Evolutionary conservation across 2,888 invertebrate species (phyloP), one percentile per base, ranked within the genome.

Genomic region (Andrena fulva): DNA sequence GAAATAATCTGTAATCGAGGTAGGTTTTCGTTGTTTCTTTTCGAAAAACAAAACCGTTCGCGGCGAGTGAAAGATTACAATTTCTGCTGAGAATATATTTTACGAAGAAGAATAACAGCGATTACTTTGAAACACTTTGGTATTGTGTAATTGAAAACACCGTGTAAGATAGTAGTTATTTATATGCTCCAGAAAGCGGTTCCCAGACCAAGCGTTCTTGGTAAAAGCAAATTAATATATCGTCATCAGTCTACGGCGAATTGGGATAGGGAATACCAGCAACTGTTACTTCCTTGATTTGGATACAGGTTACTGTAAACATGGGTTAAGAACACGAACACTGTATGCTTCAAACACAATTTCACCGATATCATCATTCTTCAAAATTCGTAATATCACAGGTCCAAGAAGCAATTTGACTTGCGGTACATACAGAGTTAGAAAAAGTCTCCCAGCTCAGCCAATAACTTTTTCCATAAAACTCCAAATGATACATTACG

Each of bases 111-210:
- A 27, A 56, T 42, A 42, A 4, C 12, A 12, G 42, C 20, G 20
- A 20, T 0, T 20, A 12, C 20, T 50, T 62, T 6, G 27, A 52
- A 77, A 66, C 59, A 27, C 1, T n/a, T 29, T 60, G 54, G 27
- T 64, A 52, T 7, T 29, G n/a, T 24, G 67, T 42, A 67, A 42
- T 62, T 33, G 16, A 69, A 74, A 69, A 66, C 27, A 29, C 68
- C 66, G 69, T 67, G 69, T 60, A 66, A 54, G 74, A 42, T 31
- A 52, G 52, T 33, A 24, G 27, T 48, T 66, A 66, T 74, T 79
- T 79, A 66, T 56, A 31, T 66, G 66, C 59, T 81, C 69, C 60
- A 50, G 27, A 68, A 70, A 70, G 79, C 33, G 42, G 31, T 66
- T 69, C 69, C 54, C 60, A 27, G 24, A 52, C 20, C 27, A n/a